Percentiles rank a stretch among this genome's conserved stretches.
Evolutionary conservation across 1,140 invertebrate species (phyloP).

Genomic region (Drosophila athabasca): DNA sequence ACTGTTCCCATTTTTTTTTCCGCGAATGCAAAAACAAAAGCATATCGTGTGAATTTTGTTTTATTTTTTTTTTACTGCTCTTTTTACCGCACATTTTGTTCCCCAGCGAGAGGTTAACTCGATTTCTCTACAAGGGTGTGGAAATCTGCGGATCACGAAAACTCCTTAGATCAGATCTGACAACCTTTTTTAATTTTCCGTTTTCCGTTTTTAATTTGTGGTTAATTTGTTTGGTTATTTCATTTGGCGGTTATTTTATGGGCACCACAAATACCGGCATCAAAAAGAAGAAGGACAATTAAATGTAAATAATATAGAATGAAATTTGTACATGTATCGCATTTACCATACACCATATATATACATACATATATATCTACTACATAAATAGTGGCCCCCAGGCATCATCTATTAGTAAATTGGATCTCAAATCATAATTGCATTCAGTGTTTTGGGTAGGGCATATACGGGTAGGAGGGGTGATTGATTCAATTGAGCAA

Average conservation of each 20-base stretch:
- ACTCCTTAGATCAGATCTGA: no score
- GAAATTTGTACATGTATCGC: conserved; percentile 5
- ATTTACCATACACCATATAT: neutral
- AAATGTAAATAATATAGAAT: conserved; percentile 11
- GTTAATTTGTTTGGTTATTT: neutral
- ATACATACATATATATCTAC: no score
- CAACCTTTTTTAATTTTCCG: no score
- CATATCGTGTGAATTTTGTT: no score
- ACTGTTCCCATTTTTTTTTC: no score
- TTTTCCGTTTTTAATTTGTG: neutral
- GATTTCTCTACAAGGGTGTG: neutral
- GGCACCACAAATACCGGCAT: neutral
- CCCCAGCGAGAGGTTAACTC: no score
- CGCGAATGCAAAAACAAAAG: no score
- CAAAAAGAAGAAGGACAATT: neutral
- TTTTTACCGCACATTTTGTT: no score
- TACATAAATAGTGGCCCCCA: neutral
- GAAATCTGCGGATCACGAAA: neutral
- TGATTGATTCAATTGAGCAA: neutral
- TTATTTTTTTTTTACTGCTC: no score
- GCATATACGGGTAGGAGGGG: neutral
- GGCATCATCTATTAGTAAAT: conserved; percentile 11
- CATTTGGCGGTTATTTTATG: conserved; percentile 7
- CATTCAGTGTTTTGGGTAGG: conserved; percentile 17
- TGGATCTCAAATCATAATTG: conserved; percentile 8